These are phyloP conservation scores for Brachionus rubens DNA, from an alignment of 1,140 invertebrate genomes.

Conservation along the genomic window DNA sequence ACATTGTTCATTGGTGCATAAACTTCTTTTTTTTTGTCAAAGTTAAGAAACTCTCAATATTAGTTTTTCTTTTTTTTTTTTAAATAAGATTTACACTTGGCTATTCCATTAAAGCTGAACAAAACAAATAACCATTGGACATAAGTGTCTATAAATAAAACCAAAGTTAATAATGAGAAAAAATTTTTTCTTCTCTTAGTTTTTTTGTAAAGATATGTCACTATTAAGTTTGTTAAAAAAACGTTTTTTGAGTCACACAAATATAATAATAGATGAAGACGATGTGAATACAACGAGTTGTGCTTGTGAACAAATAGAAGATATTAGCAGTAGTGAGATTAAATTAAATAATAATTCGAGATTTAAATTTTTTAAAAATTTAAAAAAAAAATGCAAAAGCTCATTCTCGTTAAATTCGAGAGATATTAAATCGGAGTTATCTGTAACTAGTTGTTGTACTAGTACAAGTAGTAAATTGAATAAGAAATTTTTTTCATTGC, in stretches of 20 bases:
- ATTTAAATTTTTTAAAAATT: slow-evolving; percentile 22
- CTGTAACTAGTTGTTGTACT: too few species aligned
- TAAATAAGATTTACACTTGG: neutral
- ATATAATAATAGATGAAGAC: neutral
- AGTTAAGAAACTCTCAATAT: slow-evolving; percentile 25
- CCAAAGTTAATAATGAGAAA: neutral
- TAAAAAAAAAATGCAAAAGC: slow-evolving; percentile 23
- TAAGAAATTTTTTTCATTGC: neutral
- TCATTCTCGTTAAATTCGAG: too few species aligned
- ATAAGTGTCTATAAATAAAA: slow-evolving; percentile 28
- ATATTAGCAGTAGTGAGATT: neutral
- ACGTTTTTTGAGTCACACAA: neutral
- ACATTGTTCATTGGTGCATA: neutral
- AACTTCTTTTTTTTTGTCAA: neutral
- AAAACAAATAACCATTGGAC: slow-evolving; percentile 21
- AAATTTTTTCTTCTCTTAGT: neutral
- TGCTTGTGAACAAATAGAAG: neutral
- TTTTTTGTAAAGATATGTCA: slow-evolving; percentile 4
- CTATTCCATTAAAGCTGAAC: slow-evolving; percentile 10
- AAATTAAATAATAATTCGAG: neutral
- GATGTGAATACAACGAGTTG: neutral
- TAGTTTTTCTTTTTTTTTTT: slow-evolving; percentile 18
- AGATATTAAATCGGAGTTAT: too few species aligned
- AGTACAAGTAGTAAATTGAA: neutral
- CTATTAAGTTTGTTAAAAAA: slow-evolving; percentile 11